A percentile compares a stretch with the other conserved stretches of the same genome.
Evolutionary conservation across 2,113 vertebrate species (phyloP).

Genomic region (Lampris incognitus): DNA sequence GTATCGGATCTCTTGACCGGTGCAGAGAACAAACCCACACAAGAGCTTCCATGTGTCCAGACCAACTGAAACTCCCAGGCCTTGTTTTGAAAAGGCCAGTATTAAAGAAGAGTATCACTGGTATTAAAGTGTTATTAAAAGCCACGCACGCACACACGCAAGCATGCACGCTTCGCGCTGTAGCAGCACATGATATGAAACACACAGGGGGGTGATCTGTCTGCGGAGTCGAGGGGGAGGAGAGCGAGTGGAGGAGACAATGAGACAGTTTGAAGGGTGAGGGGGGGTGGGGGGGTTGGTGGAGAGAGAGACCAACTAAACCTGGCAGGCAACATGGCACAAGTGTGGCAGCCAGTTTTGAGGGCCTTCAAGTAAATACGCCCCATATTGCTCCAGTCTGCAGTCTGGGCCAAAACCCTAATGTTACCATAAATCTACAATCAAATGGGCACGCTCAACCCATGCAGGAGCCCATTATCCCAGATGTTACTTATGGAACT

Average conservation of each 20-base stretch:
- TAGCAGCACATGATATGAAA: constrained; percentile 50
- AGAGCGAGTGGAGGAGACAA: constrained; percentile 10
- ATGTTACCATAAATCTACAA: constrained; percentile 78
- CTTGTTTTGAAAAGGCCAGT: constrained; percentile 48
- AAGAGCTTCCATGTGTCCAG: constrained; percentile 35
- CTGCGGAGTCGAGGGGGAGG: not conserved
- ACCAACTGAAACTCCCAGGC: constrained; percentile 26
- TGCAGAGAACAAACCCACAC: constrained; percentile 38
- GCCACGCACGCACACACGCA: constrained; percentile 21
- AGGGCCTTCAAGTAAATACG: constrained; percentile 71
- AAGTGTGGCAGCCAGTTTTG: constrained; percentile 57
- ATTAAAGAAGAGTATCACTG: constrained; percentile 20
- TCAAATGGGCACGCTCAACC: constrained; percentile 59
- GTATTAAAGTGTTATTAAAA: constrained; percentile 48
- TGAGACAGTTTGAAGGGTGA: not conserved
- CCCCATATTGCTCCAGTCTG: constrained; percentile 53
- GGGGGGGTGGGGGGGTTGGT: no score
- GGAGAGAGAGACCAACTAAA: constrained; percentile 42
- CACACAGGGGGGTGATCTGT: not conserved
- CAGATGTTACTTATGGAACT: constrained; percentile 69
- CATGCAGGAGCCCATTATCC: constrained; percentile 57
- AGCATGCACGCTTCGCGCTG: constrained; percentile 21
- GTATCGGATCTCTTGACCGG: constrained; percentile 39
- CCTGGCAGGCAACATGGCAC: constrained; percentile 67
- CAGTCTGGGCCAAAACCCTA: constrained; percentile 56